phyloP scores from a whole-genome alignment of 2,797 vertebrate species.

The Meda fulgida region DNA sequence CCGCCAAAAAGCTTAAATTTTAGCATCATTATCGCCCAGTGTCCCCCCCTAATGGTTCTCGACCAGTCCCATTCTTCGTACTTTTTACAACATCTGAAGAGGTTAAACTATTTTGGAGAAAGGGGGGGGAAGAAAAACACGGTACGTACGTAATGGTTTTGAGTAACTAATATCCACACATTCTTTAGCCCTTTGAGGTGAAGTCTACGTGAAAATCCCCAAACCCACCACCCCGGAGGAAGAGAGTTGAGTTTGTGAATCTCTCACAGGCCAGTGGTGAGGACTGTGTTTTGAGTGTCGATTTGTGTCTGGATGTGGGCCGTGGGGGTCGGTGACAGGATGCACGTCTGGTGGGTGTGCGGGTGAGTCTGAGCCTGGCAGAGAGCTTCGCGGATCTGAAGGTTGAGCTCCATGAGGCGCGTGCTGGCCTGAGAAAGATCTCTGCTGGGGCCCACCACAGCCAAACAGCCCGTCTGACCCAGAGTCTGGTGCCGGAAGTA shows the following conservation, averaged over 20 bases:
- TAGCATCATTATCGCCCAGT: slow-evolving; percentile 79
- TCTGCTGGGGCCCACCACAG: slow-evolving; percentile 90
- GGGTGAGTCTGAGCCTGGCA: slow-evolving; percentile 86
- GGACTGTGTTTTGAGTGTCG: slow-evolving; percentile 65
- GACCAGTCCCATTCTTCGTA: slow-evolving; percentile 69
- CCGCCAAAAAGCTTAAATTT: slow-evolving; percentile 79
- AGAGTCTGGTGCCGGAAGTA: slow-evolving; percentile 98
- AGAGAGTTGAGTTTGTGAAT: neutral
- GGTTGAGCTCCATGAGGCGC: slow-evolving; percentile 96
- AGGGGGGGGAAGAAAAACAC: neutral
- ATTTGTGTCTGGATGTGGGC: slow-evolving; percentile 48
- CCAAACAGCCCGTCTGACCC: slow-evolving; percentile 94
- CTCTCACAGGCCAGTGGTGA: slow-evolving; percentile 91
- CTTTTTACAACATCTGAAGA: slow-evolving; percentile 68
- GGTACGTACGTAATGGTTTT: slow-evolving; percentile 31
- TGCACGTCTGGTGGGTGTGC: slow-evolving; percentile 73
- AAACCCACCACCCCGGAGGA: slow-evolving; percentile 50
- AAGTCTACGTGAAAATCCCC: slow-evolving; percentile 66
- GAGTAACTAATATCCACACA: slow-evolving; percentile 73
- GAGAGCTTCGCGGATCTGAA: slow-evolving; percentile 94
- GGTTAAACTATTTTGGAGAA: slow-evolving; percentile 76
- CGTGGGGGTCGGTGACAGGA: slow-evolving; percentile 34
- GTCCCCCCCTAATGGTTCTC: slow-evolving; percentile 61
- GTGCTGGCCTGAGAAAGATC: slow-evolving; percentile 92
- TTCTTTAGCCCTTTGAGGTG: slow-evolving; percentile 82